phyloP scores from a whole-genome alignment of 2,888 invertebrate genomes.

The Hemicrepidius hirtus region DNA sequence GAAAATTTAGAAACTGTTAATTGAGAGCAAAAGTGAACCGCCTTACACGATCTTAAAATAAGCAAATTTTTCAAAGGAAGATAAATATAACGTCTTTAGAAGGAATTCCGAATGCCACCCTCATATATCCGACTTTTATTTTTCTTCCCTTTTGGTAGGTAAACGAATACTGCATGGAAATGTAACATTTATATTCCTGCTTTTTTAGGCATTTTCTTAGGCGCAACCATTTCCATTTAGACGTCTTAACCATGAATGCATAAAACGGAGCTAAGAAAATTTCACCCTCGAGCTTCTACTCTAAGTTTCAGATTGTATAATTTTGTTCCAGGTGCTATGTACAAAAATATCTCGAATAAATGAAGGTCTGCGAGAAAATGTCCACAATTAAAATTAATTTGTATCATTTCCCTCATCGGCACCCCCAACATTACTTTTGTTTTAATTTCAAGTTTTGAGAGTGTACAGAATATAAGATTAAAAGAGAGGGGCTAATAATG shows the following conservation, averaged over 20 bases:
- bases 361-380: conserved; percentile 1
- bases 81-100: conserved; percentile 20
- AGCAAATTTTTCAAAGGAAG: conserved; percentile 16
- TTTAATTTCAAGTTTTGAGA: conserved; percentile 7
- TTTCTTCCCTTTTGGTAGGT: conserved; percentile 9
- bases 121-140: conserved; percentile 18
- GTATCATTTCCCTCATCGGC: background rate
- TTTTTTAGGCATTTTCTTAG: conserved; percentile 17
- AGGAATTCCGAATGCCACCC: conserved; percentile 8
- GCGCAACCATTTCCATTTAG: conserved; percentile 25
- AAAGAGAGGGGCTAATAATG: background rate
- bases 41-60: background rate
- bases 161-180: conserved; percentile 29
- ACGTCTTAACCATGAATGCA: conserved; percentile 27
- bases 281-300: background rate
- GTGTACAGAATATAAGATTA: background rate
- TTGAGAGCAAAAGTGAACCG: conserved; percentile 6
- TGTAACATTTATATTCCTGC: conserved; percentile 30
- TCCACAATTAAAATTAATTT: conserved; percentile 25
- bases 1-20: conserved; percentile 16
- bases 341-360: conserved; percentile 5
- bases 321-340: background rate
- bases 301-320: conserved; percentile 24
- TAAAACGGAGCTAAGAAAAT: conserved; percentile 6
- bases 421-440: background rate